Evolutionary conservation across 2,888 invertebrate species (phyloP), one percentile per base, ranked within the genome.

Genomic region (Dendrolimus pini): DNA sequence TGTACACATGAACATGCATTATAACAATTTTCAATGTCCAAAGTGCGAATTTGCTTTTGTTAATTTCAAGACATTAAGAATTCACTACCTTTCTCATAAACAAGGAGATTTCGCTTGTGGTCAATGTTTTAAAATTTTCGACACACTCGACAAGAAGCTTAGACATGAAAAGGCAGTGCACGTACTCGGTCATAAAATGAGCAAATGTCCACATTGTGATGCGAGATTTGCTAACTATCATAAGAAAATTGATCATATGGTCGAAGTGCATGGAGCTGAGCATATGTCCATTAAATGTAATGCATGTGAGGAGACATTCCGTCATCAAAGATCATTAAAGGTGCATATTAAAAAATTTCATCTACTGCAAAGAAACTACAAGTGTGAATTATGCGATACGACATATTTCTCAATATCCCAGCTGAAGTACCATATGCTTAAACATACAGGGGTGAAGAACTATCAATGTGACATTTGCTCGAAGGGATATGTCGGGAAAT

Each of bases 1-100:
- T 2, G 69, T 72, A 7, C 86, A 85, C 41, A 82, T 83, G 79
- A 75, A 75, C 42, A 67, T 59, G 0, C 85, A 86, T 56, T 82
- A 30, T 30, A 12, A 12, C 47, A 47, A 12, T 47, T 47, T 47
- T 3, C 9, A 47, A 47, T 47, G 47, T 47, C 47, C 47, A 2
- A 47, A 47, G 12, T 47, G 47, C 47, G 47, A 47, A 47, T 12
- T 10, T 1, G 9, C 47, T 47, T 47, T 47, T 47, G 47, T 47
- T 8, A 47, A 47, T 12, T 47, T 47, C 9, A 10, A 10, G 47
- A 47, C 9, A 47, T 47, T 47, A 47, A 47, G 12, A 47, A 9
- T 10, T 47, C 47, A 47, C 6, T 12, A 47, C 9, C 9, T 10
- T 47, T 10, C 47, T 9, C 47, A 47, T 12, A 12, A 10, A 12